Conservation (phyloP, 2,113 vertebrate species). For the Cariama cristata region DNA sequence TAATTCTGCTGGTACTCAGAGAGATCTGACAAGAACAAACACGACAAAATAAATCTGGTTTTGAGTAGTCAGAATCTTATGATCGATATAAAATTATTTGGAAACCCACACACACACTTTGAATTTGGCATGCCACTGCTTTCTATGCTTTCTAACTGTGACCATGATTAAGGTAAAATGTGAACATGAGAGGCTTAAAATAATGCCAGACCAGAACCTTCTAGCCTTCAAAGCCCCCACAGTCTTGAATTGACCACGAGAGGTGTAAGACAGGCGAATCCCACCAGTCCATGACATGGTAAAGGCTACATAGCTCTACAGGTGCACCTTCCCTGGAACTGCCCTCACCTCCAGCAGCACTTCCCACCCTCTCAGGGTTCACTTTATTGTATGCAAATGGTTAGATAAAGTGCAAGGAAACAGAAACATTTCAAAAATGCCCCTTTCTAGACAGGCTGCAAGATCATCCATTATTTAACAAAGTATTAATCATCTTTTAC, state of each 20-base stretch:
- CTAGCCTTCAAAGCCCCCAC: neutral
- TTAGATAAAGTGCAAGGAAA: neutral
- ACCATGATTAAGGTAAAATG: neutral
- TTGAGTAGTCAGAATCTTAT: neutral
- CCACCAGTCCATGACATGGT: neutral
- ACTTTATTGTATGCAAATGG: neutral
- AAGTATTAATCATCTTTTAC: neutral
- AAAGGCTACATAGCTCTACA: neutral
- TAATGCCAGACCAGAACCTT: neutral
- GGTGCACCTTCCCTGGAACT: neutral
- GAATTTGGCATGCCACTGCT: neutral
- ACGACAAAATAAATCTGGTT: neutral
- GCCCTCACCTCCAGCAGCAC: neutral
- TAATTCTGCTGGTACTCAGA: neutral
- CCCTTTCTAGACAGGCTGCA: neutral
- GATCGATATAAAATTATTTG: neutral
- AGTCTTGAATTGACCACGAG: neutral
- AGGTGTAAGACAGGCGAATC: neutral
- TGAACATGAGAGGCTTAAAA: neutral
- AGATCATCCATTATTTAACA: neutral
- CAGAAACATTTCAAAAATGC: neutral
- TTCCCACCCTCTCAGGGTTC: neutral
- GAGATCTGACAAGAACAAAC: neutral
- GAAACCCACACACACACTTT: neutral
- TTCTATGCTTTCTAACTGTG: neutral